Evolutionary conservation across 2,113 vertebrate species (phyloP), one percentile per base, ranked within the genome.

Genomic region (Dromiciops gliroides): DNA sequence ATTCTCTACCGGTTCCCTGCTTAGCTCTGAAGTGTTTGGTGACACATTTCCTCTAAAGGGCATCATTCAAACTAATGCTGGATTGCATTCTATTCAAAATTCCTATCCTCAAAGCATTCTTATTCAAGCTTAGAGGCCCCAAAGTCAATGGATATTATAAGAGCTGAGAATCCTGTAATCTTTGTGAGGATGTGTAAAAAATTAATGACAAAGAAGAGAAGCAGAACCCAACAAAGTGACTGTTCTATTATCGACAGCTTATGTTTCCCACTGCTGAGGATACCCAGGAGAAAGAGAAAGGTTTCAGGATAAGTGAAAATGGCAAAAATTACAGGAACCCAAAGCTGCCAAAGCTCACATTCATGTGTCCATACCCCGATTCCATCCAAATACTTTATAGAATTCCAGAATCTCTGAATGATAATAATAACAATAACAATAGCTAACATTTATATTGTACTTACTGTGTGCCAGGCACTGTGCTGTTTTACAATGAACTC

Each of bases 1-100:
- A 47, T 51, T 95, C 90, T 94, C 56, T 47, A 44, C 2, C 31
- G 10, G 3, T 37, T 92, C 91, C 92, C 92, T n/a, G 56, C 90
- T 91, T 93, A 51, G 0, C 48, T 49, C 44, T 23, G 16, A 94
- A 89, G 94, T 90, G 56, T 89, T 95, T 51, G 47, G 44, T 89
- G 50, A 52, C 48, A 50, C 91, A 93, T n/a, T 75, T 91, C 91
- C 92, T 89, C 26, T n/a, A 25, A 92, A 96, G 60, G 92, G 92
- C 89, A 92, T 50, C 44, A 92, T 25, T 50, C 90, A 97, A 94
- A 93, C 49, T 92, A 50, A 93, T 92, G 50, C 67, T 91, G 14
- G 53, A 50, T 96, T 95, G 93, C 93, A 16, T 93, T 92, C 90
- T 53, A 25, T 53, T 94, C 94, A 94, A 94, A 89, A 94, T 95